A percentile compares a stretch with the other conserved stretches of the same genome.
Conservation (phyloP, 2,113 vertebrate genomes). For the Prunella fulvescens region DNA sequence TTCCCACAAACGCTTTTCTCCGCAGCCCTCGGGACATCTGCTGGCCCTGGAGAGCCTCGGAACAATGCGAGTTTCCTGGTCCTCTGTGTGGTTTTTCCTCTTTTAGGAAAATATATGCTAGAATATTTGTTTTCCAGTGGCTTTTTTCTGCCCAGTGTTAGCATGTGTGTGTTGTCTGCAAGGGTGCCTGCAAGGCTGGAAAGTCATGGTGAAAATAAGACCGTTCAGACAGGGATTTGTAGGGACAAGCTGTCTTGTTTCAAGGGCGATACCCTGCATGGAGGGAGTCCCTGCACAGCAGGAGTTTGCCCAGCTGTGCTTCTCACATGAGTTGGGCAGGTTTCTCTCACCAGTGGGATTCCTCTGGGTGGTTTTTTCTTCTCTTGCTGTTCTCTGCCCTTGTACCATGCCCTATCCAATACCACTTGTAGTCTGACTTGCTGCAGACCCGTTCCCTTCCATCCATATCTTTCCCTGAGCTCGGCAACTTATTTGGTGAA, state of each 20-base stretch:
- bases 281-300: neutral
- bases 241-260: neutral
- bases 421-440: neutral
- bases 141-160: neutral
- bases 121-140: neutral
- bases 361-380: neutral
- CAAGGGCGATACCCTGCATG: neutral
- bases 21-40: neutral
- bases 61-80: constrained; percentile 35
- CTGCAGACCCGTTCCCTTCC: neutral
- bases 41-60: neutral
- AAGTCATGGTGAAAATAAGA: neutral
- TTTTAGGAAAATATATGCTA: constrained; percentile 15
- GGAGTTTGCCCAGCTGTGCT: neutral
- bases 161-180: neutral
- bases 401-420: neutral
- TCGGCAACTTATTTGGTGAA: neutral
- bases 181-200: neutral
- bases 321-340: neutral
- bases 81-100: constrained; percentile 28
- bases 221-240: neutral
- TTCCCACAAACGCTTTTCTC: neutral
- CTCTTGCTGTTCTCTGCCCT: neutral
- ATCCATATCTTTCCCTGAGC: neutral
- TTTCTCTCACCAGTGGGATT: neutral